phyloP scores from a whole-genome alignment of 1,140 invertebrate species.

The Caenorhabditis briggsae region DNA sequence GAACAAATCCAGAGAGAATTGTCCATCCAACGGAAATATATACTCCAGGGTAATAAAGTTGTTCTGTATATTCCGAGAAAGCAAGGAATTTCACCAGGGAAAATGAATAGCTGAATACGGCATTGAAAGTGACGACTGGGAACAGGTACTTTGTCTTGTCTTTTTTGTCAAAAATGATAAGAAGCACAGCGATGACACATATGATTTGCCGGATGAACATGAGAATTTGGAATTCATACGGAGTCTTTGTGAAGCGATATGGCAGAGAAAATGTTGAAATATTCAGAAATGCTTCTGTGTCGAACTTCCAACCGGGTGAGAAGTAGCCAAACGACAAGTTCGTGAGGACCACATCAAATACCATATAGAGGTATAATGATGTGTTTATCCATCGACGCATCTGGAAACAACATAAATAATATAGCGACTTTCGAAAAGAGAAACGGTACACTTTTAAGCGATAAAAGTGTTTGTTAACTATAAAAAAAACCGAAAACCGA shows the following conservation, averaged over 20 bases:
- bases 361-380: constrained; percentile 13
- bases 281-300: neutral
- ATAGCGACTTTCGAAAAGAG: neutral
- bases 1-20: constrained; percentile 33
- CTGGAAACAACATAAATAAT: neutral
- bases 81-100: constrained; percentile 63
- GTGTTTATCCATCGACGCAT: constrained; percentile 39
- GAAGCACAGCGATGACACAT: neutral
- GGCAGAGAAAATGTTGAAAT: neutral
- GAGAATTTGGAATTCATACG: constrained; percentile 22
- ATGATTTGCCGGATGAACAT: neutral
- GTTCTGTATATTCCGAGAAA: constrained; percentile 57
- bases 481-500: too few relatives aligned
- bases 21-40: constrained; percentile 56
- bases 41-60: constrained; percentile 56
- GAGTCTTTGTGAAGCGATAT: constrained; percentile 18
- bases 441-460: neutral
- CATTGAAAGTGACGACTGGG: constrained; percentile 3
- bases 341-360: neutral
- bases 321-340: constrained; percentile 23
- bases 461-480: neutral
- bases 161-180: neutral
- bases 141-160: neutral
- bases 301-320: constrained; percentile 25
- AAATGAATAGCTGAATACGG: constrained; percentile 54